Evolutionary conservation across 2,888 invertebrate genomes (phyloP).

Genomic region (Chloroclysta siterata): DNA sequence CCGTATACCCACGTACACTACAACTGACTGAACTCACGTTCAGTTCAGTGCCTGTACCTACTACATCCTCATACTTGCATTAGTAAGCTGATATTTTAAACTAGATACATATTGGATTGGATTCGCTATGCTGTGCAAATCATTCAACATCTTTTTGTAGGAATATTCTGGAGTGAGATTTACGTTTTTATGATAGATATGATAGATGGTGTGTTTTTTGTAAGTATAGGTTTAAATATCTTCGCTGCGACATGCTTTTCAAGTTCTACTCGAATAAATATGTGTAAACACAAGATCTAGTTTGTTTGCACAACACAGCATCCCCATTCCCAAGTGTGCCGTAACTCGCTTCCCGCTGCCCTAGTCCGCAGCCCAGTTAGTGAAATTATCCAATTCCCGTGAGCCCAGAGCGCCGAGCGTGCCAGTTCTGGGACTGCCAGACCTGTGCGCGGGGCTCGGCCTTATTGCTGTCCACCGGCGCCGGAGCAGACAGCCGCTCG

Average conservation of each 20-base stretch:
- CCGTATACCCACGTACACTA: constrained; percentile 26
- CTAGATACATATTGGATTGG: not conserved
- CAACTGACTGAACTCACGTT: constrained; percentile 9
- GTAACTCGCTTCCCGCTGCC: constrained; percentile 9
- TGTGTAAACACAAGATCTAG: not conserved
- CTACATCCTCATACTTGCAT: not conserved
- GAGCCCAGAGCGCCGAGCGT: constrained; percentile 6
- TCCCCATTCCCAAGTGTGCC: constrained; percentile 1
- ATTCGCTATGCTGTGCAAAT: constrained; percentile 10
- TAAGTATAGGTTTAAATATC: no score
- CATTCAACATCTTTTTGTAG: not conserved
- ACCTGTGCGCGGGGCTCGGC: constrained; percentile 71
- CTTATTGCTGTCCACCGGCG: constrained; percentile 55
- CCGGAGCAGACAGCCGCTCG: constrained; percentile 73
- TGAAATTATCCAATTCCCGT: constrained; percentile 41
- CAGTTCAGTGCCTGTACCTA: constrained; percentile 2
- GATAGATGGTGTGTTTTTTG: no score
- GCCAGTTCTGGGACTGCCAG: constrained; percentile 47
- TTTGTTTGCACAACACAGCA: constrained; percentile 20
- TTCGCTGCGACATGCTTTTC: no score
- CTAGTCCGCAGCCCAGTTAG: constrained; percentile 40
- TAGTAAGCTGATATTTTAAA: constrained; percentile 13
- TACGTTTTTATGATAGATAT: no score
- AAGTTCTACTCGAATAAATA: no score
- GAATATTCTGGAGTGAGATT: not conserved